phyloP scores from a whole-genome alignment of 2,113 vertebrate genomes.

The Hippoglossus stenolepis region DNA sequence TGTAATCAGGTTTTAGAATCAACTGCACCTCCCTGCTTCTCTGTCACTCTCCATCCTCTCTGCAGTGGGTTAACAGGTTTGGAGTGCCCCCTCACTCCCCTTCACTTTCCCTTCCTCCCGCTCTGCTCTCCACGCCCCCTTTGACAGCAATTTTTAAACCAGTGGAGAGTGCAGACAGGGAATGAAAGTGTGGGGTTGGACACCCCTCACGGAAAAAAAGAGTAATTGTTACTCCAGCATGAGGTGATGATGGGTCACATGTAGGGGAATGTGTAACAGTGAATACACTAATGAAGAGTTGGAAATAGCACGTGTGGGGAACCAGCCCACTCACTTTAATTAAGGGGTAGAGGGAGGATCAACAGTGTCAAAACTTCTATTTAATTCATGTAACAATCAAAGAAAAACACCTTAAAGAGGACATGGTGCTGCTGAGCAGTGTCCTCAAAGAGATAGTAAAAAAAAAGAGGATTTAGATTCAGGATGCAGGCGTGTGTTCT shows the following conservation, averaged over 20 bases:
- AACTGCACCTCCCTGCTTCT: constrained; percentile 26
- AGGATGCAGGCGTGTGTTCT: constrained; percentile 57
- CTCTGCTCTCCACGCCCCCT: constrained; percentile 8
- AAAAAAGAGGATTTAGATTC: constrained; percentile 67
- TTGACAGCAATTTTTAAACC: constrained; percentile 47
- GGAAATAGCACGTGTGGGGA: background rate
- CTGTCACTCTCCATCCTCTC: constrained; percentile 41
- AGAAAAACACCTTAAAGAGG: constrained; percentile 55
- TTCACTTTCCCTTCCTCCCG: background rate
- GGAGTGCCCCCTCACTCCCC: background rate
- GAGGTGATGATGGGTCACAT: constrained; percentile 31
- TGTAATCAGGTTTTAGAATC: constrained; percentile 40
- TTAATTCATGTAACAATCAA: constrained; percentile 57
- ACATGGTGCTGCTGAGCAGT: constrained; percentile 25
- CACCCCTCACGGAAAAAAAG: constrained; percentile 4
- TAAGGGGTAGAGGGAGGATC: constrained; percentile 34
- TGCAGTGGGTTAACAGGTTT: constrained; percentile 17
- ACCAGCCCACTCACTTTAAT: constrained; percentile 34
- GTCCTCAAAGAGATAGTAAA: constrained; percentile 59
- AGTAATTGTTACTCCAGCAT: constrained; percentile 16
- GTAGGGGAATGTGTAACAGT: constrained; percentile 27
- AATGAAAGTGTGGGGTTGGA: constrained; percentile 11
- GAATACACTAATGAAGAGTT: constrained; percentile 30
- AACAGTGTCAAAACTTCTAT: constrained; percentile 42
- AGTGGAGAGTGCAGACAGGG: constrained; percentile 26